Conservation (phyloP, 2,797 vertebrate species). For the Huso huso region DNA sequence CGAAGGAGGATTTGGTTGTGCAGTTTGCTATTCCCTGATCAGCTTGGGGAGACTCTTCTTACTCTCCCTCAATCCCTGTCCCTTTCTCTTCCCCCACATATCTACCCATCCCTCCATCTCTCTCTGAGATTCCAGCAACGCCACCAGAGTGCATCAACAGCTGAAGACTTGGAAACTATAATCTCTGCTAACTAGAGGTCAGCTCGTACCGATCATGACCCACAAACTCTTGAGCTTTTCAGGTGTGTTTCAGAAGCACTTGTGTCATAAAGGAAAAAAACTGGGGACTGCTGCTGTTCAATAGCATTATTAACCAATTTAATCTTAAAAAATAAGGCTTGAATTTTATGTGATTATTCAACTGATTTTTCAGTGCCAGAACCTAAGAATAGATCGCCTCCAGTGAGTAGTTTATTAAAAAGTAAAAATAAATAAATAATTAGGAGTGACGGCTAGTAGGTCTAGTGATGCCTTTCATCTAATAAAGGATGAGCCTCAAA, state of each 20-base stretch:
- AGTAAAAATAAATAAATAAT: too few relatives aligned
- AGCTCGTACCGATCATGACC: slow-evolving; percentile 16
- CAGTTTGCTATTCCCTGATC: slow-evolving; percentile 94
- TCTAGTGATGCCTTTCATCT: too few relatives aligned
- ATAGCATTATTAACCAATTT: slow-evolving; percentile 7
- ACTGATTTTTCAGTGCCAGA: too few relatives aligned
- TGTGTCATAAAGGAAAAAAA: slow-evolving; percentile 22
- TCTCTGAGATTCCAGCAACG: slow-evolving; percentile 30
- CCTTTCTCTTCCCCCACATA: slow-evolving; percentile 32
- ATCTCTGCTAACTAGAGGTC: slow-evolving; percentile 15
- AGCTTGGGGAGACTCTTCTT: slow-evolving; percentile 1
- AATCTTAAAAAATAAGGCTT: slow-evolving; percentile 1
- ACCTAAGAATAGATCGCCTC: too few relatives aligned
- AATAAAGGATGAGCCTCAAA: too few relatives aligned
- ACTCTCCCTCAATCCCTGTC: slow-evolving; percentile 31
- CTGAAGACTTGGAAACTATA: slow-evolving; percentile 24
- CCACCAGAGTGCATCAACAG: slow-evolving; percentile 29
- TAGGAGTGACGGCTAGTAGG: too few relatives aligned
- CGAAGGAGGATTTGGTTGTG: slow-evolving; percentile 93
- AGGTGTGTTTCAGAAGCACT: slow-evolving; percentile 2
- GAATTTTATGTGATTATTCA: neutral
- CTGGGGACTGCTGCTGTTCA: slow-evolving; percentile 7
- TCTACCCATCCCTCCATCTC: slow-evolving; percentile 24
- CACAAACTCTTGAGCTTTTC: neutral
- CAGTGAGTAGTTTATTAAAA: too few relatives aligned